These are phyloP conservation scores for Andrena fulva DNA, from an alignment of 2,888 invertebrate genomes.

Conservation along the genomic window DNA sequence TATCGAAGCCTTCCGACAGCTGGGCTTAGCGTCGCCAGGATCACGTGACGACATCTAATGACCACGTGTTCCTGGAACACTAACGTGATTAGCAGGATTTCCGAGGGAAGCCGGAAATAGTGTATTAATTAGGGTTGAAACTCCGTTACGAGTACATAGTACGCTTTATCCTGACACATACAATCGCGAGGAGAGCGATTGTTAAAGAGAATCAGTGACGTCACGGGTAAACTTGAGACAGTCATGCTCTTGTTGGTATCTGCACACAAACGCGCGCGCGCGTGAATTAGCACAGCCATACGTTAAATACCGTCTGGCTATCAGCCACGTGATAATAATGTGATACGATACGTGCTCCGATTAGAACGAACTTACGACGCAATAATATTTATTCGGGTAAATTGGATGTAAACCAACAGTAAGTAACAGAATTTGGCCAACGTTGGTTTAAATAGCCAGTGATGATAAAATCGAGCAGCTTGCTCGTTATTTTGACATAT, in stretches of 20 bases:
- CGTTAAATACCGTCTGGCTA: slow-evolving; percentile 39
- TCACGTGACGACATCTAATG: slow-evolving; percentile 54
- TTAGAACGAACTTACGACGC: slow-evolving; percentile 56
- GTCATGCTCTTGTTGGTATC: background rate
- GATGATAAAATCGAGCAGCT: background rate
- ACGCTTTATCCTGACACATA: background rate
- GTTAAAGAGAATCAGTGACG: no score
- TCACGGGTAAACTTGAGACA: no score
- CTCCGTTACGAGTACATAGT: background rate
- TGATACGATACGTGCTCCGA: slow-evolving; percentile 57
- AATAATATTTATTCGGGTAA: slow-evolving; percentile 51
- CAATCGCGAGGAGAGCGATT: slow-evolving; percentile 3
- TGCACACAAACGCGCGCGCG: background rate
- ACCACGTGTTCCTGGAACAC: slow-evolving; percentile 7
- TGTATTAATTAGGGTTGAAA: background rate
- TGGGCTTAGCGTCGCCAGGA: slow-evolving; percentile 9
- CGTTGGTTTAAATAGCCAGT: background rate
- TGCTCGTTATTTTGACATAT: background rate
- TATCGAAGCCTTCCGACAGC: slow-evolving; percentile 33
- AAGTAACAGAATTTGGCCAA: slow-evolving; percentile 4
- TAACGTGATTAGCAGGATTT: slow-evolving; percentile 33
- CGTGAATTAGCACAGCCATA: slow-evolving; percentile 4
- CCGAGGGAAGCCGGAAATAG: slow-evolving; percentile 3
- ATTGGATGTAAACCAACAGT: slow-evolving; percentile 51
- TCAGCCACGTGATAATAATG: slow-evolving; percentile 66